Base-by-base conservation (phyloP, 2,797 vertebrate genomes). In the Cirrhinus mrigala region DNA sequence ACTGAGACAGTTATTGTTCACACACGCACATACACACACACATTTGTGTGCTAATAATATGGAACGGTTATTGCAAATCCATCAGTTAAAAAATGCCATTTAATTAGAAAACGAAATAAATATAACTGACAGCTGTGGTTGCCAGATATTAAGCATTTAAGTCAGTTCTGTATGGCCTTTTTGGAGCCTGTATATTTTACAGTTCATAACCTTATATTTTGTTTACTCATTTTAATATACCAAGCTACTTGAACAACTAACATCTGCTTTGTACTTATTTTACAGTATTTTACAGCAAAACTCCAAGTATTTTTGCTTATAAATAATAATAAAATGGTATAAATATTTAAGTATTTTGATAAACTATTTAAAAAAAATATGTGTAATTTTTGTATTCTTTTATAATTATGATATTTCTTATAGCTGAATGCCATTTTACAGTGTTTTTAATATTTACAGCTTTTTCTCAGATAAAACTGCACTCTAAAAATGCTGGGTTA, bases 141-240 rank as follows among this genome's bases (percentile, higher is more conserved):
- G 75, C 22, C 54, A 44, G 54, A 77, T 60, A 40, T 40, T 14
- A 3, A 60, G 29, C 15, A 5, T 70, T 46, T 11, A 9, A 14
- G 69, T 24, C 16, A 15, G 11, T 14, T 22, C 9, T 8, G 1
- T 79, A 22, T 4, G 48, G 27, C 29, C 18, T 10, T 69, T 37
- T 18, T 6, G 14, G 27, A 69, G 62, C 11, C 7, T 54, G 29
- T 6, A 37, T 50, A 8, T 48, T 48, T 27, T 64, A 9, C 22
- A 18, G 77, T 22, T 66, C 3, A 48, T 58, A 77, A 77, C 15
- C 56, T 18, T 78, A 60, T 44, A 60, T 60, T 60, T 78, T 24
- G 14, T n/a, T n/a, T 11, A 24, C 12, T 48, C 64, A 24, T 60
- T 3, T 44, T 78, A 44, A 24, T 44, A 60, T 24, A 44, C 8